phyloP scores from a whole-genome alignment of 2,888 invertebrate species.

The Diabrotica balteata region DNA sequence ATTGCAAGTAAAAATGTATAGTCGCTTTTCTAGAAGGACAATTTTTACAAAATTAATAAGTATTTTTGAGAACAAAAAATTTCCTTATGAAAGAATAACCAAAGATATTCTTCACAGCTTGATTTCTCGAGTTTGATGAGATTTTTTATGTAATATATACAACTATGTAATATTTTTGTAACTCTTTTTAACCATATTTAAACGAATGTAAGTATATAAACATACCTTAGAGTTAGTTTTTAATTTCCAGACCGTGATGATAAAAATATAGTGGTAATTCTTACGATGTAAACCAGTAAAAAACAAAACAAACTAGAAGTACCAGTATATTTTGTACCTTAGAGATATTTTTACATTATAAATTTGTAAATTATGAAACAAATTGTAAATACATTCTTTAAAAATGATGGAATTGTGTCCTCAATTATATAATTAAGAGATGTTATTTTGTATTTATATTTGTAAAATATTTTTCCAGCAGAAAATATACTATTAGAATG shows the following conservation, averaged over 20 bases:
- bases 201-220: slow-evolving; percentile 4
- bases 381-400: background rate
- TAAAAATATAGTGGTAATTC: slow-evolving; percentile 2
- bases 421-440: too few species aligned
- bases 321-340: background rate
- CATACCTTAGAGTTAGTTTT: background rate
- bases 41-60: too few species aligned
- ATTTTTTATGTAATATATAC: slow-evolving; percentile 9
- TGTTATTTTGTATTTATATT: too few species aligned
- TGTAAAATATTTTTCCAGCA: too few species aligned
- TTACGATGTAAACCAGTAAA: background rate
- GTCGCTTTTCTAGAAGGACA: too few species aligned
- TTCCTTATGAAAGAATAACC: slow-evolving; percentile 15
- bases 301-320: background rate
- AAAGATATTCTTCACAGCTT: slow-evolving; percentile 31
- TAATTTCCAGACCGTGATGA: background rate
- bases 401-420: background rate
- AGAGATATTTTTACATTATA: background rate
- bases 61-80: background rate
- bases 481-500: too few species aligned
- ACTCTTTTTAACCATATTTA: slow-evolving; percentile 11
- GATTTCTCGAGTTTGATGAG: slow-evolving; percentile 24
- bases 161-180: slow-evolving; percentile 7
- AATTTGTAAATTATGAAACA: background rate
- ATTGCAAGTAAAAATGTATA: too few species aligned